Conservation (phyloP, 2,888 invertebrate species). For the Danaus chrysippus region DNA sequence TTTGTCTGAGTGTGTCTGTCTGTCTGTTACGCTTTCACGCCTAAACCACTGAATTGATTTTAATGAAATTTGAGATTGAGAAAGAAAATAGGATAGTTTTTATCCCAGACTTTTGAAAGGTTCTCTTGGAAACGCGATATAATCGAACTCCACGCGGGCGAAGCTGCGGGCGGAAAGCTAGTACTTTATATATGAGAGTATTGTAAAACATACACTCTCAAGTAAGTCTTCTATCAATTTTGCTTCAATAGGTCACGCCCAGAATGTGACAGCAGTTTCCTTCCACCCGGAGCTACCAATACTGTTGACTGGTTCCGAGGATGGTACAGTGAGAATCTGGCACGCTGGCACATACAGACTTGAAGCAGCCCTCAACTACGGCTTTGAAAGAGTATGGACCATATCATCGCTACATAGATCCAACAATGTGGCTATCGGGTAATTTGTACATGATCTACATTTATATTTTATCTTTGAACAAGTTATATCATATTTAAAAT, state of each 20-base stretch:
- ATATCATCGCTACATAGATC: constrained; percentile 95
- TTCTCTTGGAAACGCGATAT: no score
- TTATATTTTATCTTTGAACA: constrained; percentile 1
- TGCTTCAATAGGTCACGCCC: constrained; percentile 86
- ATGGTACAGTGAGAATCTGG: constrained; percentile 98
- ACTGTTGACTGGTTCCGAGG: constrained; percentile 97
- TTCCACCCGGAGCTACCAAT: constrained; percentile 99
- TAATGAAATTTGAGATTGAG: no score
- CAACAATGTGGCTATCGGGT: constrained; percentile 96
- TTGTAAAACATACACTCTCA: no score
- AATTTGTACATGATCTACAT: constrained; percentile 10
- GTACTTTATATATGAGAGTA: no score
- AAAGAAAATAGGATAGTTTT: no score
- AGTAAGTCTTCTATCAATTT: not conserved
- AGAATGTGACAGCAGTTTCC: constrained; percentile 96
- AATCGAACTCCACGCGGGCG: no score
- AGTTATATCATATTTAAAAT: no score
- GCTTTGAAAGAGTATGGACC: constrained; percentile 98
- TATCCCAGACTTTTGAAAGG: no score
- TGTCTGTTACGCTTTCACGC: no score
- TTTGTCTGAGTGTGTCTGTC: no score
- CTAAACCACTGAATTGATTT: no score
- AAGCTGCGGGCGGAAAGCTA: no score
- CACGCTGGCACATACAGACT: constrained; percentile 98
- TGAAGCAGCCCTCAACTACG: constrained; percentile 98